Evolutionary conservation across 2,888 invertebrate genomes (phyloP).

Genomic region (Clistopyga incitator): DNA sequence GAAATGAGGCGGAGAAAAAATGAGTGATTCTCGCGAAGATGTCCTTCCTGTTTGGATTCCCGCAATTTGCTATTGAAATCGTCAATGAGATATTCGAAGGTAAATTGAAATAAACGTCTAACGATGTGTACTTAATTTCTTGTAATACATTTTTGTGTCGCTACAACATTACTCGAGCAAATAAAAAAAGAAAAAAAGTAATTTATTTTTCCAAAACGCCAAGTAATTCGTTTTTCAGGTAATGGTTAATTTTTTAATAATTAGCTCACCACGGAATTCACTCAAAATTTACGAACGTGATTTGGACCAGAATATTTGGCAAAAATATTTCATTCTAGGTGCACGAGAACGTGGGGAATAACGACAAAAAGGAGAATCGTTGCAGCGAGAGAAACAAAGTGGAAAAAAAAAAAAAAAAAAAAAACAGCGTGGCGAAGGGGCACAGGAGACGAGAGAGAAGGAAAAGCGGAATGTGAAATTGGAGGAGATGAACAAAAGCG

Average conservation of each 20-base stretch:
- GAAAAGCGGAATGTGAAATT: constrained; percentile 32
- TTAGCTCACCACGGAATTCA: too few species aligned
- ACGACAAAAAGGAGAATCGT: neutral
- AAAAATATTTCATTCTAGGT: neutral
- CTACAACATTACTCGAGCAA: too few species aligned
- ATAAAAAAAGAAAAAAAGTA: too few species aligned
- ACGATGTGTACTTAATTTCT: neutral
- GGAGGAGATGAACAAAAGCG: constrained; percentile 29
- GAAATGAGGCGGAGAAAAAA: neutral
- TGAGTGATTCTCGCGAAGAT: neutral
- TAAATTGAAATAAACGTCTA: neutral
- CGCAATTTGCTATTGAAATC: too few species aligned
- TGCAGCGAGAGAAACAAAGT: constrained; percentile 10
- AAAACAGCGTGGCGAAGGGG: neutral
- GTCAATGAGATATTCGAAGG: neutral
- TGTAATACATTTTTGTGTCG: too few species aligned
- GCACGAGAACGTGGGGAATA: neutral
- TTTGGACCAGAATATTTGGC: neutral
- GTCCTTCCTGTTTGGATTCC: too few species aligned
- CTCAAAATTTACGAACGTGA: too few species aligned
- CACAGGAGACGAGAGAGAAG: neutral
- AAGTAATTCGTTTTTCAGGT: too few species aligned
- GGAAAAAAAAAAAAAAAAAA: too few species aligned
- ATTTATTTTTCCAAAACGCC: too few species aligned
- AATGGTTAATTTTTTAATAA: too few species aligned